Evolutionary conservation across 2,113 vertebrate species (phyloP).

Genomic region (Donacobius atricapilla): DNA sequence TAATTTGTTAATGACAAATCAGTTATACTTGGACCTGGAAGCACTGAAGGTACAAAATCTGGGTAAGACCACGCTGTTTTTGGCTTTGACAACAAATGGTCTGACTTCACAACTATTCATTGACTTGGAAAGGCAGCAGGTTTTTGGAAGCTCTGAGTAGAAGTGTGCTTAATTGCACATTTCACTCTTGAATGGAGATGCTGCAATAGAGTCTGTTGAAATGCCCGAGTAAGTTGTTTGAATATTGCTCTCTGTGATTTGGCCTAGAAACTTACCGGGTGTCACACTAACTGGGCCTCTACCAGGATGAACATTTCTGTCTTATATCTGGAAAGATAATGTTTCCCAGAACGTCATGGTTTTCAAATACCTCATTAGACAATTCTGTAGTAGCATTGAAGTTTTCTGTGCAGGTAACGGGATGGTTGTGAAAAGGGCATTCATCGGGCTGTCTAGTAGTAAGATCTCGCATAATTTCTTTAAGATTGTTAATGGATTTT

Average conservation of each 20-base stretch:
- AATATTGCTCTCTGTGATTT: not conserved
- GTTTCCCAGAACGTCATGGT: not conserved
- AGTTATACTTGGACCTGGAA: not conserved
- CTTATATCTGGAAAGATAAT: not conserved
- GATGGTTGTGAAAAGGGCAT: not conserved
- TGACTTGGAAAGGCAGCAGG: not conserved
- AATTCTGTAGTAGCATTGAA: not conserved
- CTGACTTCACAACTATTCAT: not conserved
- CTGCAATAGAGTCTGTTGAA: not conserved
- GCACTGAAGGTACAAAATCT: not conserved
- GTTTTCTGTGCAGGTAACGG: not conserved
- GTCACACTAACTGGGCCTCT: not conserved
- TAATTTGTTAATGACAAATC: not conserved
- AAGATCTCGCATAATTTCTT: not conserved
- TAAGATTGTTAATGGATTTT: not conserved
- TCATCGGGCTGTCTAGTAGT: not conserved
- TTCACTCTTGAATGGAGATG: not conserved
- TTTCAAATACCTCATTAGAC: not conserved
- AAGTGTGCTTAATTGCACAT: not conserved
- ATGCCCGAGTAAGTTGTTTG: not conserved
- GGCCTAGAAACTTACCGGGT: not conserved
- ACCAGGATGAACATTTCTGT: not conserved
- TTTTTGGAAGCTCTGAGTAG: not conserved
- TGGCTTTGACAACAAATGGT: not conserved
- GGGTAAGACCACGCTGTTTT: not conserved